phyloP scores from a whole-genome alignment of 2,888 invertebrate species.

The Muschampia plurimacula region DNA sequence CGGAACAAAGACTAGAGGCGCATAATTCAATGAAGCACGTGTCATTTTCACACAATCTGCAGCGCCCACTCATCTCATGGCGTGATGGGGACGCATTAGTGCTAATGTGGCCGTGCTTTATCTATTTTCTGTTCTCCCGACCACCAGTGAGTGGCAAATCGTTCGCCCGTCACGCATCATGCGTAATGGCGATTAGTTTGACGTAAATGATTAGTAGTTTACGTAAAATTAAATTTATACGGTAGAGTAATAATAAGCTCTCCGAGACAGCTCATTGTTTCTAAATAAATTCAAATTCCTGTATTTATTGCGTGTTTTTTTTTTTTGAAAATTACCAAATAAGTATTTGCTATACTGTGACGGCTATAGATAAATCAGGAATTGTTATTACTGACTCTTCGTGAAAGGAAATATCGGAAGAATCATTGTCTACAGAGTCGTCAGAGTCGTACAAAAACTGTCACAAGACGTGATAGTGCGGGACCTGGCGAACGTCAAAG shows the following conservation, averaged over 20 bases:
- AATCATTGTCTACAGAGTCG: too few species aligned
- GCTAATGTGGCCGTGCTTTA: conserved; percentile 41
- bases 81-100: conserved; percentile 49
- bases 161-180: conserved; percentile 18
- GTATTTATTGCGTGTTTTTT: not conserved
- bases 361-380: too few species aligned
- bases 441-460: too few species aligned
- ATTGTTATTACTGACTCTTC: too few species aligned
- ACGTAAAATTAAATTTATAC: not conserved
- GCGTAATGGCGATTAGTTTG: conserved; percentile 24
- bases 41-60: conserved; percentile 47
- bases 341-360: too few species aligned
- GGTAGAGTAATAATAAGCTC: not conserved
- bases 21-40: conserved; percentile 44
- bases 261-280: not conserved
- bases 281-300: not conserved
- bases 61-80: conserved; percentile 35
- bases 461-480: too few species aligned
- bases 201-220: conserved; percentile 27
- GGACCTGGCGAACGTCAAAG: too few species aligned
- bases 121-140: conserved; percentile 20
- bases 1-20: conserved; percentile 29
- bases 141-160: conserved; percentile 13
- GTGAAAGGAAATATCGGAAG: too few species aligned
- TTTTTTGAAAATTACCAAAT: too few species aligned